Evolutionary conservation across 2,888 invertebrate genomes (phyloP), one percentile per base, ranked within the genome.

Genomic region (Mesorhabditis spiculigera): DNA sequence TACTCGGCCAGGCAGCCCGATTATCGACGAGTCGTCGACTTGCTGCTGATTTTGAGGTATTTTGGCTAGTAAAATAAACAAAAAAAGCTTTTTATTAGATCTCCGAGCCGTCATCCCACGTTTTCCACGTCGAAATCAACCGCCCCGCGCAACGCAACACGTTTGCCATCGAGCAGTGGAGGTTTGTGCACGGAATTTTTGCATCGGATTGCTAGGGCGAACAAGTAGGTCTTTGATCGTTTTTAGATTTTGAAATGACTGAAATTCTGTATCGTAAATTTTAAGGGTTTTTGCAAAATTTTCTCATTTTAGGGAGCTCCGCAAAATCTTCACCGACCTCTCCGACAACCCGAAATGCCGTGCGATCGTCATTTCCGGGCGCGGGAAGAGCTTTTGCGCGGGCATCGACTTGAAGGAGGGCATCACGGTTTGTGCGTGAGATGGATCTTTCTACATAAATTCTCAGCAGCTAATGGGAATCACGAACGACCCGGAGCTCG

Each of bases 311-410:
- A 88, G 88, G 65, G 95, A 96, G 86, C 90, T 95, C 72, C 90
- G 90, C 66, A 88, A 90, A 72, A 94, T 94, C 85, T 95, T 97
- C 83, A 87, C 91, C 43, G 87, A 90, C 5, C 87, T 98, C 42
- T 90, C 90, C 73, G 87, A 89, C 0, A 91, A 94, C 86, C 88
- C 91, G 5, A 91, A 94, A 72, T 96, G 95, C 85, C 90, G 96
- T 81, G 92, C 91, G 0, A 90, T 97, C 68, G 90, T 98, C 0
- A 80, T 98, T 4, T 92, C 93, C 16, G 97, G 91, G 0, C 89
- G 91, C 78, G 97, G 96, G 45, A 93, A 92, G 87, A 87, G 91
- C 73, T 97, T 95, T 85, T 91, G 92, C 76, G 92, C 93, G 78
- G 96, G 94, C 61, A 89, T 93, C 75, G 93, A 93, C 86, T 87